Evolutionary conservation across 2,888 invertebrate genomes (phyloP).

Genomic region (Lymantria dispar): DNA sequence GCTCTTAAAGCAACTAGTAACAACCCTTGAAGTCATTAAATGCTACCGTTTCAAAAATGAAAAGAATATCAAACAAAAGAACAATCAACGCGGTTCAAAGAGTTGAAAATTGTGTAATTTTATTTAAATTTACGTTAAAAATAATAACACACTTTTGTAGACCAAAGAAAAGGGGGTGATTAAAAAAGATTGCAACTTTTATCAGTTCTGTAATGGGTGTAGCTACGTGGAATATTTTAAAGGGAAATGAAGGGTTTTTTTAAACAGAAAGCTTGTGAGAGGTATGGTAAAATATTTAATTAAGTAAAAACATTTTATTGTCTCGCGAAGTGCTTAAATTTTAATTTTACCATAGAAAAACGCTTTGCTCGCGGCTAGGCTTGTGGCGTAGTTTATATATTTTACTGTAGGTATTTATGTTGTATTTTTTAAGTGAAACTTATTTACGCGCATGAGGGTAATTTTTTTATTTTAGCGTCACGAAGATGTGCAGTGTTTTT

Average conservation of each 20-base stretch:
- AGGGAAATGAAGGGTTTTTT: background rate
- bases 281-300: no score
- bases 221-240: background rate
- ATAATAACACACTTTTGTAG: background rate
- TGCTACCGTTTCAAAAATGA: background rate
- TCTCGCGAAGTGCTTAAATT: no score
- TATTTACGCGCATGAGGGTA: no score
- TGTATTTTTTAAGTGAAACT: no score
- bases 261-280: background rate
- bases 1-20: background rate
- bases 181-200: background rate
- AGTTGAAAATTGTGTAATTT: background rate
- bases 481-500: no score
- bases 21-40: background rate
- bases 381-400: no score
- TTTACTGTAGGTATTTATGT: no score
- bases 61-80: background rate
- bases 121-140: background rate
- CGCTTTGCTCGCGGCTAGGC: no score
- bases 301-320: no score
- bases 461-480: no score
- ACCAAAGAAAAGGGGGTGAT: background rate
- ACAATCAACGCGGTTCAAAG: constrained; percentile 1
- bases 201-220: background rate
- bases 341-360: no score